phyloP scores from a whole-genome alignment of 2,888 invertebrate genomes.

The Meteorus cinctellus region DNA sequence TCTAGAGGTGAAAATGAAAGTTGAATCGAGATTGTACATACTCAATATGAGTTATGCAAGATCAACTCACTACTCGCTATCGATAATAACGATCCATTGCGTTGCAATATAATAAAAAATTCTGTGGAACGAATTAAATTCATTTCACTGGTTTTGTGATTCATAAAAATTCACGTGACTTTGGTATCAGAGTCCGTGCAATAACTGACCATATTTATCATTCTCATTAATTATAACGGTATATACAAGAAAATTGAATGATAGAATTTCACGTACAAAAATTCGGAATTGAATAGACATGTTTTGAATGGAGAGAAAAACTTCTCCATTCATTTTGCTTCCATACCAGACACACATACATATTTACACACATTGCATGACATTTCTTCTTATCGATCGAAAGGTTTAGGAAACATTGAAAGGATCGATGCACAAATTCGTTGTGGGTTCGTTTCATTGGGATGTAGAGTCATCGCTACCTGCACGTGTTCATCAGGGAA shows the following conservation, averaged over 20 bases:
- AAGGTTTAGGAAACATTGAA: slow-evolving; percentile 80
- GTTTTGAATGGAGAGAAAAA: not conserved
- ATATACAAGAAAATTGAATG: slow-evolving; percentile 8
- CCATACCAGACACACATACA: not conserved
- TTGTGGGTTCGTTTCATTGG: slow-evolving; percentile 92
- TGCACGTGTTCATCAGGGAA: slow-evolving; percentile 94
- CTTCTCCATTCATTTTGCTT: not conserved
- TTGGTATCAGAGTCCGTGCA: slow-evolving; percentile 25
- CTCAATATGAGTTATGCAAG: slow-evolving; percentile 63
- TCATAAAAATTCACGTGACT: slow-evolving; percentile 17
- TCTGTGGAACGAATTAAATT: slow-evolving; percentile 7
- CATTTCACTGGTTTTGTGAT: slow-evolving; percentile 4
- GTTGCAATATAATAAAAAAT: slow-evolving; percentile 20
- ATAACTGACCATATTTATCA: slow-evolving; percentile 25
- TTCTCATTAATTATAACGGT: slow-evolving; percentile 9
- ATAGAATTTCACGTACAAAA: not conserved
- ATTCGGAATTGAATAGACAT: not conserved
- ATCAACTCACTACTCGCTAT: slow-evolving; percentile 26
- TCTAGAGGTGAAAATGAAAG: slow-evolving; percentile 10
- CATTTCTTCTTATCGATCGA: not conserved
- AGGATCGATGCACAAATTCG: slow-evolving; percentile 91
- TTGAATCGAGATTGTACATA: slow-evolving; percentile 38
- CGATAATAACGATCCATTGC: slow-evolving; percentile 15
- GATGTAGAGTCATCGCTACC: slow-evolving; percentile 89
- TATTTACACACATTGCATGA: not conserved